These are phyloP conservation scores for Setophaga petechia DNA, from an alignment of 2,113 vertebrate genomes.

Conservation along the genomic window DNA sequence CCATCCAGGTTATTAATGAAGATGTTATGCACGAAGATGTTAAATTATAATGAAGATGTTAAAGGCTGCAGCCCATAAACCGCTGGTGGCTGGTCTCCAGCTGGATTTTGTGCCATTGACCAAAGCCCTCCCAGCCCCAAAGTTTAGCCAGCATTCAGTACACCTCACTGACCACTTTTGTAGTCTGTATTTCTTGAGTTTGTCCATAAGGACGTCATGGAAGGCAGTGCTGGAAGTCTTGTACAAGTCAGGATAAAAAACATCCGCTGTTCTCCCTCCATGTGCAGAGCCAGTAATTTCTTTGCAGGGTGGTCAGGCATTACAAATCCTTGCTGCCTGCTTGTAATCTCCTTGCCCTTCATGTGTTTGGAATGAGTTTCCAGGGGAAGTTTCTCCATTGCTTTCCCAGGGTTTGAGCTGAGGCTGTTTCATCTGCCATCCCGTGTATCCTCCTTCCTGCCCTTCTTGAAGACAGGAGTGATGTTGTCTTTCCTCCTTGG, in stretches of 20 bases:
- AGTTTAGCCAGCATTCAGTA: background rate
- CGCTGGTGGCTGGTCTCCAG: background rate
- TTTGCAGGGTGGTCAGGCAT: background rate
- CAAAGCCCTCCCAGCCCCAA: background rate
- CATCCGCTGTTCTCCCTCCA: rapidly evolving
- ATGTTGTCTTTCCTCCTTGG: background rate
- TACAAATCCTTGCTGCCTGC: background rate
- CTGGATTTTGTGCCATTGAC: background rate
- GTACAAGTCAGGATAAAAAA: background rate
- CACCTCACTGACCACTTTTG: background rate
- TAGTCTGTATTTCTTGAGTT: background rate
- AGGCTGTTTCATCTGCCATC: background rate
- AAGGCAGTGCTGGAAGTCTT: background rate
- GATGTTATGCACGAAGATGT: background rate
- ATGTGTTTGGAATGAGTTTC: background rate
- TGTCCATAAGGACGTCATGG: background rate
- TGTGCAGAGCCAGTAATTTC: background rate
- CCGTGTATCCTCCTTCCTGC: background rate
- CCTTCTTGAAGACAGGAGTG: background rate
- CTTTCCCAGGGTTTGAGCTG: background rate
- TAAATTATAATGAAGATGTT: too few relatives aligned
- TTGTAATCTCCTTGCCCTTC: background rate
- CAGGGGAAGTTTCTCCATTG: background rate
- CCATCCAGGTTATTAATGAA: background rate
- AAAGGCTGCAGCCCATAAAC: background rate